These are phyloP conservation scores for Anser brachyrhynchus DNA, from an alignment of 2,113 vertebrate genomes.

Conservation along the genomic window DNA sequence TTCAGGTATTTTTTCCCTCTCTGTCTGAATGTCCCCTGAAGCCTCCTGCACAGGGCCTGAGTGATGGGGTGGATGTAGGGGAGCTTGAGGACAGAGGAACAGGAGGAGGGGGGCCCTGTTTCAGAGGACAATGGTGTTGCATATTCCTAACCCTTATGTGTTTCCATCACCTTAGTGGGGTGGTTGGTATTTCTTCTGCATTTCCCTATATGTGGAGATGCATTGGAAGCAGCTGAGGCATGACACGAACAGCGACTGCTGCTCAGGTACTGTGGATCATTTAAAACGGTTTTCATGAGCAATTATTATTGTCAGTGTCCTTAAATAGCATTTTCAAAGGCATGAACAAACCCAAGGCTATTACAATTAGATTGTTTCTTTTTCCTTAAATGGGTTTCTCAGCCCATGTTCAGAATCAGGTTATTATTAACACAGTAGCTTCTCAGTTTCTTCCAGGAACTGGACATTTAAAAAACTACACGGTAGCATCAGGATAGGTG, in stretches of 20 bases:
- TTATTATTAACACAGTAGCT: neutral
- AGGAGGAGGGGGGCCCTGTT: neutral
- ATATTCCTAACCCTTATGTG: accelerated
- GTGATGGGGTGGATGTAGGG: neutral
- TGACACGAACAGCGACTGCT: neutral
- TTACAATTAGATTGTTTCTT: neutral
- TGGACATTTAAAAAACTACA: neutral
- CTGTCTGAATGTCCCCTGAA: neutral
- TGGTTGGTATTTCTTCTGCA: neutral
- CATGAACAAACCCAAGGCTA: neutral
- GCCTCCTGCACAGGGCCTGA: neutral
- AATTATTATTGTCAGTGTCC: neutral
- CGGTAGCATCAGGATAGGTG: neutral
- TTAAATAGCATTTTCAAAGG: neutral
- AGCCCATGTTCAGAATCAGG: neutral
- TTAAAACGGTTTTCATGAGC: neutral
- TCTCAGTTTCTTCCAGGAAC: neutral
- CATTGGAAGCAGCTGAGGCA: neutral
- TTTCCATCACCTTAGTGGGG: neutral
- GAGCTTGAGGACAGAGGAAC: neutral
- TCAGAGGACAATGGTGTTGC: neutral
- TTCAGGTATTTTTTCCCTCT: neutral
- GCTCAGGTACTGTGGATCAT: neutral
- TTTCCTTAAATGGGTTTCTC: neutral
- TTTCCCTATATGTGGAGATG: neutral